Evolutionary conservation across 2,113 vertebrate genomes (phyloP).

Genomic region (Galbula dea): DNA sequence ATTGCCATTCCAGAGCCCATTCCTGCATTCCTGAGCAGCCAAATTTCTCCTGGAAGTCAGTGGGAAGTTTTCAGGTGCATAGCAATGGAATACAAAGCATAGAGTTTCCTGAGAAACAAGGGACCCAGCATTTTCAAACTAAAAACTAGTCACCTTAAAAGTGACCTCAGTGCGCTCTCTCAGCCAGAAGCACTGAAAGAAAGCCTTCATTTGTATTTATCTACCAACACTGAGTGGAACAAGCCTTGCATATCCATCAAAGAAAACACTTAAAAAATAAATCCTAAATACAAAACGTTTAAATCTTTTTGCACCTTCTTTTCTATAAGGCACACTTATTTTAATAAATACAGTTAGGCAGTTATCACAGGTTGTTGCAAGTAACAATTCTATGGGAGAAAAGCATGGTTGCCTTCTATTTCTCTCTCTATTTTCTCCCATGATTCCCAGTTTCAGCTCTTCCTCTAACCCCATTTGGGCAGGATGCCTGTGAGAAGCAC

Average conservation of each 20-base stretch:
- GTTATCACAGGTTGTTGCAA: not conserved
- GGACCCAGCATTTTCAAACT: not conserved
- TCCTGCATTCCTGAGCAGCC: constrained; percentile 34
- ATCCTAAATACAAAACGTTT: not conserved
- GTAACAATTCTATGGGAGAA: not conserved
- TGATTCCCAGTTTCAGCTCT: not conserved
- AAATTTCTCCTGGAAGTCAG: constrained; percentile 51
- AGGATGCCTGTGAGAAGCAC: constrained; percentile 12
- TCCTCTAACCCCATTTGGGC: constrained; percentile 16
- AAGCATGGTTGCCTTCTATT: not conserved
- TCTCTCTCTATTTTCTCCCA: not conserved
- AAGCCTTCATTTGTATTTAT: constrained; percentile 43
- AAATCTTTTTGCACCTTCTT: not conserved
- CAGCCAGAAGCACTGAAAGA: not conserved
- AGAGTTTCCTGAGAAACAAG: not conserved
- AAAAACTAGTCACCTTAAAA: not conserved
- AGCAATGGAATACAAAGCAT: constrained; percentile 5
- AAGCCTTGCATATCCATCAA: not conserved
- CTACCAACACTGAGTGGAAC: not conserved
- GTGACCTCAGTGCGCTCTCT: not conserved
- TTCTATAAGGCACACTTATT: not conserved
- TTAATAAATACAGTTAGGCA: not conserved
- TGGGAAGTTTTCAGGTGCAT: constrained; percentile 52
- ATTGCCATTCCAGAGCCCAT: constrained; percentile 8
- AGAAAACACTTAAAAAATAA: not conserved